Percentiles rank a stretch among this genome's conserved stretches.
These are phyloP conservation scores for Nysson spinosus DNA, from an alignment of 2,888 invertebrate species.

Conservation along the genomic window DNA sequence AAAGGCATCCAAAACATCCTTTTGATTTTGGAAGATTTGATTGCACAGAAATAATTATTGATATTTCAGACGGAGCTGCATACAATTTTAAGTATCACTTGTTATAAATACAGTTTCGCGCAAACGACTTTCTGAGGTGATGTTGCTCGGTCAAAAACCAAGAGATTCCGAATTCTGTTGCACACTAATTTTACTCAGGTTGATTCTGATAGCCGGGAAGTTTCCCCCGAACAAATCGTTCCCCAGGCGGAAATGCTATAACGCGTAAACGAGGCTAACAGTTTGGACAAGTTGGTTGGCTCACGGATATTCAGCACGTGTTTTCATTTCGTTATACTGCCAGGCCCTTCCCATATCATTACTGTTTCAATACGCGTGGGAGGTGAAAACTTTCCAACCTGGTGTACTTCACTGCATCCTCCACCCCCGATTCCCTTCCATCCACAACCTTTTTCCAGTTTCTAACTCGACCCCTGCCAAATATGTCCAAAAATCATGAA, in stretches of 20 bases:
- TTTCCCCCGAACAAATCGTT: slow-evolving; percentile 23
- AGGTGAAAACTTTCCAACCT: slow-evolving; percentile 43
- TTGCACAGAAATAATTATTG: too few relatives aligned
- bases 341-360: slow-evolving; percentile 51
- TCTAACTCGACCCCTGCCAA: too few relatives aligned
- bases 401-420: slow-evolving; percentile 12
- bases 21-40: too few relatives aligned
- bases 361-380: slow-evolving; percentile 58
- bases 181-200: slow-evolving; percentile 15
- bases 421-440: neutral
- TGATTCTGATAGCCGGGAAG: slow-evolving; percentile 34
- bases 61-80: too few relatives aligned
- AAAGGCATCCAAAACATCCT: too few relatives aligned
- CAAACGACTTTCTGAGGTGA: neutral
- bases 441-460: too few relatives aligned
- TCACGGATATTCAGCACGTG: slow-evolving; percentile 46
- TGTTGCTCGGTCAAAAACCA: neutral
- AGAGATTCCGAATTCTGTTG: neutral
- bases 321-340: slow-evolving; percentile 56
- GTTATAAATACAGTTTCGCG: too few relatives aligned
- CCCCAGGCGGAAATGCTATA: slow-evolving; percentile 36
- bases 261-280: slow-evolving; percentile 45
- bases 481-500: too few relatives aligned
- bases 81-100: too few relatives aligned
- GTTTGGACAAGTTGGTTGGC: slow-evolving; percentile 45